phyloP scores from a whole-genome alignment of 2,888 invertebrate species.

The Harpalus rubripes region DNA sequence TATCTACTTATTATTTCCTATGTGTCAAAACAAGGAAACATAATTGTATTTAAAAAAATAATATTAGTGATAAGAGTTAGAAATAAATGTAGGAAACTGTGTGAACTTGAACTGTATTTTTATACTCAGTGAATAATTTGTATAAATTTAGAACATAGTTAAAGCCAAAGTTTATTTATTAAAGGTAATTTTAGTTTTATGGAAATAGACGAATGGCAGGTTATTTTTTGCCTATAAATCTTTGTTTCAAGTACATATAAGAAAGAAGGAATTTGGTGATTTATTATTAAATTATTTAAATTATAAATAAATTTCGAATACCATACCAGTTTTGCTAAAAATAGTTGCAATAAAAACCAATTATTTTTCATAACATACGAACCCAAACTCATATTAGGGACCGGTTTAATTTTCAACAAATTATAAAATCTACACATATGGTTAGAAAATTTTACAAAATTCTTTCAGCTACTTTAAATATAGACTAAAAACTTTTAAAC shows the following conservation, averaged over 20 bases:
- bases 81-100: background rate
- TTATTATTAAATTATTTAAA: background rate
- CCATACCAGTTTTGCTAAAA: too few species aligned
- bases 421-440: too few species aligned
- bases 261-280: background rate
- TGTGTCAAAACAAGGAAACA: background rate
- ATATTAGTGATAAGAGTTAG: background rate
- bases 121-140: background rate
- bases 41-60: background rate
- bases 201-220: background rate
- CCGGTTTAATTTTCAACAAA: too few species aligned
- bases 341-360: too few species aligned
- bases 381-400: too few species aligned
- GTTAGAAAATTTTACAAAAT: too few species aligned
- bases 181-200: slow-evolving; percentile 7
- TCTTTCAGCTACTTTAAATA: too few species aligned
- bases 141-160: background rate
- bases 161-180: background rate
- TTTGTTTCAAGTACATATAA: background rate
- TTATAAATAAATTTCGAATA: background rate
- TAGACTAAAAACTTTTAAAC: too few species aligned
- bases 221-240: background rate
- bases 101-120: background rate
- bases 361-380: too few species aligned
- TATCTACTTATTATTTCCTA: background rate